Percentiles rank a stretch among this genome's conserved stretches.
phyloP scores from a whole-genome alignment of 2,888 invertebrate genomes.

The Morpho achilles region DNA sequence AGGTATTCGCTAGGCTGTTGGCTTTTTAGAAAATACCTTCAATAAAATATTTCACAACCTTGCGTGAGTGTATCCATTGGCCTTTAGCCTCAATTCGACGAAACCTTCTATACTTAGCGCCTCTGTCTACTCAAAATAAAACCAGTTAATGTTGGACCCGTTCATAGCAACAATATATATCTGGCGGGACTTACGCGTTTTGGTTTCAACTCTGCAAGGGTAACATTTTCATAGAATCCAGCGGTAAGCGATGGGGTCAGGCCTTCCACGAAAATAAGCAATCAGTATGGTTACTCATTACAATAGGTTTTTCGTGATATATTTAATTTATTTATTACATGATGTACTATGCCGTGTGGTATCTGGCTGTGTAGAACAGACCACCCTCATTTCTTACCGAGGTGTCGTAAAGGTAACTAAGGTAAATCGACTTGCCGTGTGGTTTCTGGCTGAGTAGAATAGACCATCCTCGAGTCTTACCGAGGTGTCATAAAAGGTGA shows the following conservation, averaged over 20 bases:
- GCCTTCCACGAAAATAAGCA: slow-evolving; percentile 14
- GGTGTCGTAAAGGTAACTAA: no score
- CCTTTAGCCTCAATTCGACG: slow-evolving; percentile 10
- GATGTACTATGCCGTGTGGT: no score
- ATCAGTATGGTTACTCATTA: background rate
- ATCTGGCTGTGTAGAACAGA: no score
- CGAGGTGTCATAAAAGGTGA: no score
- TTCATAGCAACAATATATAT: slow-evolving; percentile 2
- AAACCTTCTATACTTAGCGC: slow-evolving; percentile 8
- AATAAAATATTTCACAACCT: background rate
- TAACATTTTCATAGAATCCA: slow-evolving; percentile 16
- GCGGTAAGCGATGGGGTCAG: slow-evolving; percentile 4
- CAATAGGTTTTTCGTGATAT: no score
- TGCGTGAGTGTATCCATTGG: slow-evolving; percentile 5
- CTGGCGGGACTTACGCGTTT: slow-evolving; percentile 2
- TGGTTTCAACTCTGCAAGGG: slow-evolving; percentile 10
- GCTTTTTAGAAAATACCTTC: background rate
- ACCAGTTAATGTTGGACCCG: background rate
- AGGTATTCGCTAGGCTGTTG: no score
- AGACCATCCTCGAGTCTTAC: no score
- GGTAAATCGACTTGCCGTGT: no score
- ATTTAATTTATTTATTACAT: no score
- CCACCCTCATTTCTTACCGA: no score
- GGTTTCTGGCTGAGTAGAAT: no score
- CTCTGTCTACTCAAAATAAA: slow-evolving; percentile 2